These are phyloP conservation scores for Drosophila pruinosa DNA, from an alignment of 1,140 invertebrate species.

Conservation along the genomic window DNA sequence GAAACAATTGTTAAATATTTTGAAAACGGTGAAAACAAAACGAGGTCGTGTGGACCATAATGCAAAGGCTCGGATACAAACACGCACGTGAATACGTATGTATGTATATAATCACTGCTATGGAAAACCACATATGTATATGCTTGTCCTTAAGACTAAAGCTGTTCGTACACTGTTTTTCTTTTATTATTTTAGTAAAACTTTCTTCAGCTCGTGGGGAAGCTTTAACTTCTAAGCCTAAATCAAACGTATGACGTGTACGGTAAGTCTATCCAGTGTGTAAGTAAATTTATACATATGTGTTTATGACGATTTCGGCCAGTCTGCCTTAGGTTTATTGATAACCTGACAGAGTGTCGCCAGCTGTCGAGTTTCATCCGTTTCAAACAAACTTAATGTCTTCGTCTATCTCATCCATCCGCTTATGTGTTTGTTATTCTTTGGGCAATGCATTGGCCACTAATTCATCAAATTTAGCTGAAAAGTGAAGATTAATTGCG, in stretches of 20 bases:
- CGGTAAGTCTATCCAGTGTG: slow-evolving; percentile 6
- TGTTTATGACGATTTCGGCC: slow-evolving; percentile 35
- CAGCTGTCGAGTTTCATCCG: slow-evolving; percentile 60
- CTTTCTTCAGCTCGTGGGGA: slow-evolving; percentile 36
- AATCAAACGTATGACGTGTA: slow-evolving; percentile 62
- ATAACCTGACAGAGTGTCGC: slow-evolving; percentile 55
- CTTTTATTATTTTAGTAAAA: slow-evolving; percentile 81
- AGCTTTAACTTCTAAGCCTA: slow-evolving; percentile 41
- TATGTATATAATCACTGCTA: too few species aligned
- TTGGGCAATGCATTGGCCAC: slow-evolving; percentile 66
- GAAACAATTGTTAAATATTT: too few species aligned
- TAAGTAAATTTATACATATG: slow-evolving; percentile 15
- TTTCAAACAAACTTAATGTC: slow-evolving; percentile 62
- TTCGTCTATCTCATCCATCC: slow-evolving; percentile 22
- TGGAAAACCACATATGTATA: slow-evolving; percentile 2
- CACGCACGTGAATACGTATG: slow-evolving; percentile 10
- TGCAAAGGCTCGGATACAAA: slow-evolving; percentile 5
- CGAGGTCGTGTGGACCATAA: too few species aligned
- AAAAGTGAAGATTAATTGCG: slow-evolving; percentile 80
- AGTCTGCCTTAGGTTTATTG: slow-evolving; percentile 67
- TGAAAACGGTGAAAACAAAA: too few species aligned
- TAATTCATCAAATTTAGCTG: slow-evolving; percentile 81
- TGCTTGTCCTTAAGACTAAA: slow-evolving; percentile 66
- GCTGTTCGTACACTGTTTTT: slow-evolving; percentile 73
- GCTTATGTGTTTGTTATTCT: slow-evolving; percentile 51